These are phyloP conservation scores for Oxyteleia sp. DNA, from an alignment of 2,888 invertebrate species.

Conservation along the genomic window DNA sequence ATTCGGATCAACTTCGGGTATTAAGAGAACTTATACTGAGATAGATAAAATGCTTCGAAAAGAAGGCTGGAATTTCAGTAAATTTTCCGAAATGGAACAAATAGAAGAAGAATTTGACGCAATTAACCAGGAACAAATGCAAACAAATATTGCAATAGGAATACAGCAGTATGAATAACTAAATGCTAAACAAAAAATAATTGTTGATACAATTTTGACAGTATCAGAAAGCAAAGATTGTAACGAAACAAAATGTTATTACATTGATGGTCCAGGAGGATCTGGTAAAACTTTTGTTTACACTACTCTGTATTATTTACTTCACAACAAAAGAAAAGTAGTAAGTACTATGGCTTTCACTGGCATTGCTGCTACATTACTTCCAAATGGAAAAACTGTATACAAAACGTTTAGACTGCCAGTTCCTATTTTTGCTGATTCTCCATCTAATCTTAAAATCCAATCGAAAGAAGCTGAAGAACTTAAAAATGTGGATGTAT, in stretches of 20 bases:
- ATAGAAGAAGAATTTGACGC: not conserved
- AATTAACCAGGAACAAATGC: not conserved
- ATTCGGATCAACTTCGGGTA: not conserved
- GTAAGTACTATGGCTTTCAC: too few species aligned
- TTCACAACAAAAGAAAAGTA: too few species aligned
- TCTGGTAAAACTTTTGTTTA: too few species aligned
- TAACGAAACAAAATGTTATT: constrained; percentile 30
- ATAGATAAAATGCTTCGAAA: constrained; percentile 1
- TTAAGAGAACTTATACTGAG: constrained; percentile 8
- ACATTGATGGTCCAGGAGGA: constrained; percentile 84
- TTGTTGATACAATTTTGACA: not conserved
- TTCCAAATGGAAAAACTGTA: constrained; percentile 80
- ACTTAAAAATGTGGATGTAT: too few species aligned
- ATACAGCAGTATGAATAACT: not conserved
- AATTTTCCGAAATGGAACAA: constrained; percentile 11
- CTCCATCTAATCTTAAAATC: constrained; percentile 7
- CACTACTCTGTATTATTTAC: too few species aligned
- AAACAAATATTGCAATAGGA: not conserved
- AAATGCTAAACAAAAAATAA: not conserved
- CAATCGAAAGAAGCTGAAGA: constrained; percentile 6
- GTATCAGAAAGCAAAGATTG: not conserved
- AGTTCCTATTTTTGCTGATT: constrained; percentile 25
- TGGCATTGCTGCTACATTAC: constrained; percentile 52
- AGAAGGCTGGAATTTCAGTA: constrained; percentile 18
- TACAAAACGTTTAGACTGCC: constrained; percentile 80